A percentile compares a stretch with the other conserved stretches of the same genome.
Conservation (phyloP, 1,140 invertebrate species). For the Ephestia elutella region DNA sequence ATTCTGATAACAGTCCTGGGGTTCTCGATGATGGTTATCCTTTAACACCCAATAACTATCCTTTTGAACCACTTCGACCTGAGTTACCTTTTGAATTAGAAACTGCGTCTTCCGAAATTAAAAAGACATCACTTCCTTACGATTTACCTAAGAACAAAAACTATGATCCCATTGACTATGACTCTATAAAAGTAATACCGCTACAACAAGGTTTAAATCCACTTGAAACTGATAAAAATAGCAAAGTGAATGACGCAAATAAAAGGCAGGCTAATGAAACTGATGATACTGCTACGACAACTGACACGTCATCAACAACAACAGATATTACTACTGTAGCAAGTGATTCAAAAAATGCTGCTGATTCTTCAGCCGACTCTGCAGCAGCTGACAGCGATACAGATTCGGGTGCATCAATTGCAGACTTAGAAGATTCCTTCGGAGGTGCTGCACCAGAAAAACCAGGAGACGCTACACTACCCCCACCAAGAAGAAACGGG, state of each 20-base stretch:
- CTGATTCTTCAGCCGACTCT: slow-evolving; percentile 32
- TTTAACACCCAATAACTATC: slow-evolving; percentile 38
- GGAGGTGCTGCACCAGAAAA: slow-evolving; percentile 76
- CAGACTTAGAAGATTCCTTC: slow-evolving; percentile 85
- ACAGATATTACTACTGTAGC: slow-evolving; percentile 21
- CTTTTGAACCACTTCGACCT: slow-evolving; percentile 54
- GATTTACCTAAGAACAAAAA: slow-evolving; percentile 52
- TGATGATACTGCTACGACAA: slow-evolving; percentile 32
- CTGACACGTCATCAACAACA: slow-evolving; percentile 17
- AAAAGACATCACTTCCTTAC: slow-evolving; percentile 45
- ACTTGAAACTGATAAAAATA: slow-evolving; percentile 42
- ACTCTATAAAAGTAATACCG: slow-evolving; percentile 64
- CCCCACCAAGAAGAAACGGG: slow-evolving; percentile 80
- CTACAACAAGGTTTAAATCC: slow-evolving; percentile 51
- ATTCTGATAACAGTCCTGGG: slow-evolving; percentile 31
- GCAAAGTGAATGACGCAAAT: slow-evolving; percentile 54
- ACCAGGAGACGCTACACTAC: slow-evolving; percentile 75
- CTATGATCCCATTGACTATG: slow-evolving; percentile 61
- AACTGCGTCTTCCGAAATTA: slow-evolving; percentile 50
- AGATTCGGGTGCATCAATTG: slow-evolving; percentile 67
- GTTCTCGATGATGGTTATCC: slow-evolving; percentile 23
- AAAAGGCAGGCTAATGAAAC: slow-evolving; percentile 62
- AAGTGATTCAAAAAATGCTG: slow-evolving; percentile 25
- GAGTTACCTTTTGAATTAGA: slow-evolving; percentile 58
- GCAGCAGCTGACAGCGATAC: slow-evolving; percentile 52